Evolutionary conservation across 2,888 invertebrate genomes (phyloP), one percentile per base, ranked within the genome.

Genomic region (Dasypolia templi): DNA sequence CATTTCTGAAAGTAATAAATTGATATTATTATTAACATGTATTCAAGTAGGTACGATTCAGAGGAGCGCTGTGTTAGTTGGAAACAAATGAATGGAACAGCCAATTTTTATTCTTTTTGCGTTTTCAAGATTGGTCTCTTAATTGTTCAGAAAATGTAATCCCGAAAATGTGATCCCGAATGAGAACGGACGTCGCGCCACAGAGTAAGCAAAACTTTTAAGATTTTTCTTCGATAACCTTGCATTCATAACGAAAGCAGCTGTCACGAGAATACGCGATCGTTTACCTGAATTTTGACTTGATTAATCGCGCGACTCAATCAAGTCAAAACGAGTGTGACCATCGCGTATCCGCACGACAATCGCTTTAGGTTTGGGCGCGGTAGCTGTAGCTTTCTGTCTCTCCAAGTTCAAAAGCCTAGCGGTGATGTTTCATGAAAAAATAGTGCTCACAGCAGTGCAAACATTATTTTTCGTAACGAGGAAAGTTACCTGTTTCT

Each of bases 401-500:
- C 35, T 59, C 58, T 26, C 2, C 35, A 35, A 35, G 3, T 35
- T 35, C 5, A 46, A 46, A 14, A 49, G 29, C 35, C 35, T 61
- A 39, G 5, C 11, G 22, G 6, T 35, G 9, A 26, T 22, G 17
- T 22, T 35, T 19, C 19, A 3, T 26, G 14, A 59, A 22, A 42
- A 42, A 63, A 32, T n/a, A 5, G 29, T 29, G 9, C 29, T 46
- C 26, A 65, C 22, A 55, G n/a, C 35, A 65, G 19, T 35, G 65
- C 26, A 5, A 59, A 29, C 0, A 65, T 39, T 29, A 70, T 39
- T 39, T 39, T 5, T 70, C 46, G 29, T 77, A 39, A 46, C 14
- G 17, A 42, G 14, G 12, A 59, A 42, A 70, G 51, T 77, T 67
- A 83, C 83, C 67, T 29, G 35, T 72, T 59, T 85, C 22, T 3